A percentile compares a stretch with the other conserved stretches of the same genome.
phyloP scores from a whole-genome alignment of 1,140 invertebrate species.

The Solenopsis invicta region DNA sequence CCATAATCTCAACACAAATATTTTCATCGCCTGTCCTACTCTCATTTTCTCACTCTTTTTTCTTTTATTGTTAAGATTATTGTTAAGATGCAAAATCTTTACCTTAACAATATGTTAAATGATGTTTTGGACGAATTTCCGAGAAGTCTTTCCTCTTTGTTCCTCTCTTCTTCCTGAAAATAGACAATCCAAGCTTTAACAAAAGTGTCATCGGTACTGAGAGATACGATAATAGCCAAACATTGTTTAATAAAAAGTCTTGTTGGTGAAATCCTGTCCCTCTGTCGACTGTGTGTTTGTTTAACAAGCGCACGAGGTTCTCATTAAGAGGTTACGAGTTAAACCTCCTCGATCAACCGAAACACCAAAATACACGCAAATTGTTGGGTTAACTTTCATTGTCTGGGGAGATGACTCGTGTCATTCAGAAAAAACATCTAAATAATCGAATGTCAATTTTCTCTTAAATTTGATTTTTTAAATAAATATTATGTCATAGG shows the following conservation, averaged over 20 bases:
- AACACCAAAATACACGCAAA: not conserved
- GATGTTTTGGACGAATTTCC: slow-evolving; percentile 54
- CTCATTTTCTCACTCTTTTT: slow-evolving; percentile 1
- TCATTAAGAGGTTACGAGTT: not conserved
- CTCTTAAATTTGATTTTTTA: not conserved
- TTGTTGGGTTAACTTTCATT: slow-evolving; percentile 5
- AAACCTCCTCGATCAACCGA: not conserved
- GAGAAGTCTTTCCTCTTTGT: not conserved
- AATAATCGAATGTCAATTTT: slow-evolving; percentile 21
- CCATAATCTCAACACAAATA: not conserved
- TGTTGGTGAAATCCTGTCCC: slow-evolving; percentile 25
- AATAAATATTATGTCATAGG: not conserved
- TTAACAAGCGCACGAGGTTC: slow-evolving; percentile 40
- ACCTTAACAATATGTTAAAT: slow-evolving; percentile 85
- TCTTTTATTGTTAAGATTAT: slow-evolving; percentile 80
- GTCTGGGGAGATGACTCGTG: not conserved
- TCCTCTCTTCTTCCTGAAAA: slow-evolving; percentile 82
- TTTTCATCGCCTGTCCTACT: not conserved
- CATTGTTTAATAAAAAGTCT: slow-evolving; percentile 6
- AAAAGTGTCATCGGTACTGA: not conserved
- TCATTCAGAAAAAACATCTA: slow-evolving; percentile 28
- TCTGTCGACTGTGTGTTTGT: slow-evolving; percentile 56
- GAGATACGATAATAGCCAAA: slow-evolving; percentile 29
- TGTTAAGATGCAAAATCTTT: slow-evolving; percentile 86
- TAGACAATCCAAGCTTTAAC: slow-evolving; percentile 81